These are phyloP conservation scores for Gracilinanus agilis DNA, from an alignment of 2,113 vertebrate species.

Conservation along the genomic window DNA sequence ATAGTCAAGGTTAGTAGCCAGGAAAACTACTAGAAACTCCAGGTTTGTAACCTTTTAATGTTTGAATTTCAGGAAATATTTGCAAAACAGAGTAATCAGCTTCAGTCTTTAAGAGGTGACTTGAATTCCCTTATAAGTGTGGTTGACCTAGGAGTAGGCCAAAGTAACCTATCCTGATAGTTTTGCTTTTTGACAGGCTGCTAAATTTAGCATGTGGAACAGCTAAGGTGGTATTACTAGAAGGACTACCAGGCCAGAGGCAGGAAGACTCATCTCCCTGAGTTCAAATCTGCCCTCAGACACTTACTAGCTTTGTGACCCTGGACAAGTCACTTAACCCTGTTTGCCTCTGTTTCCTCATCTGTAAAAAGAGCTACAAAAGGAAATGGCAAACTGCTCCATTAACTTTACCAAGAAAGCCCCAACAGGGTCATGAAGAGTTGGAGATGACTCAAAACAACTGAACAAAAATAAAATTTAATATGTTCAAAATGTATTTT, in stretches of 20 bases:
- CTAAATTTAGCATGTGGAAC: slow-evolving; percentile 35
- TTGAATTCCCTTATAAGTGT: background rate
- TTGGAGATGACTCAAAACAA: no score
- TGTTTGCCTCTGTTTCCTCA: no score
- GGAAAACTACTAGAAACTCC: slow-evolving; percentile 65
- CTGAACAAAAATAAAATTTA: slow-evolving; percentile 14
- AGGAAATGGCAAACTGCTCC: no score
- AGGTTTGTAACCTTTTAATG: slow-evolving; percentile 69
- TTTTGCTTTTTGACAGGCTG: slow-evolving; percentile 42
- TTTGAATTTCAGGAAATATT: slow-evolving; percentile 76
- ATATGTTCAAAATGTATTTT: slow-evolving; percentile 13
- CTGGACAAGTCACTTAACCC: no score
- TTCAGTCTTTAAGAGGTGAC: background rate
- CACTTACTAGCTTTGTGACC: no score
- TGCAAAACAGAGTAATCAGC: slow-evolving; percentile 12
- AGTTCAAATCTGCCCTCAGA: no score
- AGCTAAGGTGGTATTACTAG: no score
- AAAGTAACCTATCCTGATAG: slow-evolving; percentile 19
- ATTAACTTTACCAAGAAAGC: no score
- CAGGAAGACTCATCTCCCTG: no score
- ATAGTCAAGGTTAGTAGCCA: slow-evolving; percentile 53
- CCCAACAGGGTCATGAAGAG: no score
- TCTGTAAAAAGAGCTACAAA: no score
- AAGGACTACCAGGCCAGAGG: no score
- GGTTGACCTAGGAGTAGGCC: slow-evolving; percentile 39